These are phyloP conservation scores for Eucriotettix oculatus DNA, from an alignment of 2,888 invertebrate genomes.

Conservation along the genomic window DNA sequence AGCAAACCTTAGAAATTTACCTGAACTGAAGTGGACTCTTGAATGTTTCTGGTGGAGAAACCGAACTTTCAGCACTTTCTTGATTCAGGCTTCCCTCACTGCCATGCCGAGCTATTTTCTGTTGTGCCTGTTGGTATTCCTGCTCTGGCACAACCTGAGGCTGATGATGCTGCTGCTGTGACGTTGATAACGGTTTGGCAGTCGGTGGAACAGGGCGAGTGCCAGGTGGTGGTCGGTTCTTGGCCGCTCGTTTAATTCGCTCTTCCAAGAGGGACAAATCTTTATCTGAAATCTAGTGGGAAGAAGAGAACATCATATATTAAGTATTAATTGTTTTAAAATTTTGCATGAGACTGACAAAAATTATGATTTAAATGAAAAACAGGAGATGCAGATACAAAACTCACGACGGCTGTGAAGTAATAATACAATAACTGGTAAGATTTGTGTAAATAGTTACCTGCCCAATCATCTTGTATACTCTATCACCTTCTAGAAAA, in stretches of 20 bases:
- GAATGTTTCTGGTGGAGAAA: background rate
- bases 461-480: conserved; percentile 83
- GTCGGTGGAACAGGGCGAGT: conserved; percentile 31
- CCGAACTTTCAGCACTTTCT: conserved; percentile 3
- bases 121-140: conserved; percentile 19
- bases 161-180: conserved; percentile 15
- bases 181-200: conserved; percentile 24
- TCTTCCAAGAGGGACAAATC: conserved; percentile 89
- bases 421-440: no score
- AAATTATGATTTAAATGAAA: no score
- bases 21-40: no score
- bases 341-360: background rate
- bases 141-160: conserved; percentile 15
- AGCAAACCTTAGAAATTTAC: no score
- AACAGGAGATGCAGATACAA: no score
- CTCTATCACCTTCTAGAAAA: conserved; percentile 74
- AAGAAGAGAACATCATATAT: background rate
- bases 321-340: background rate
- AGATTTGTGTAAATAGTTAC: conserved; percentile 26
- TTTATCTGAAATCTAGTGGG: conserved; percentile 68
- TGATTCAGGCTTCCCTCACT: conserved; percentile 3
- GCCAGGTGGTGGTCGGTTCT: conserved; percentile 26
- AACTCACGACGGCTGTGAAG: no score
- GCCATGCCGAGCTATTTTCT: conserved; percentile 4
- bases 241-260: conserved; percentile 80